Percentiles rank a stretch among this genome's conserved stretches.
These are phyloP conservation scores for Drosophila asahinai DNA, from an alignment of 1,140 invertebrate species.

Conservation along the genomic window DNA sequence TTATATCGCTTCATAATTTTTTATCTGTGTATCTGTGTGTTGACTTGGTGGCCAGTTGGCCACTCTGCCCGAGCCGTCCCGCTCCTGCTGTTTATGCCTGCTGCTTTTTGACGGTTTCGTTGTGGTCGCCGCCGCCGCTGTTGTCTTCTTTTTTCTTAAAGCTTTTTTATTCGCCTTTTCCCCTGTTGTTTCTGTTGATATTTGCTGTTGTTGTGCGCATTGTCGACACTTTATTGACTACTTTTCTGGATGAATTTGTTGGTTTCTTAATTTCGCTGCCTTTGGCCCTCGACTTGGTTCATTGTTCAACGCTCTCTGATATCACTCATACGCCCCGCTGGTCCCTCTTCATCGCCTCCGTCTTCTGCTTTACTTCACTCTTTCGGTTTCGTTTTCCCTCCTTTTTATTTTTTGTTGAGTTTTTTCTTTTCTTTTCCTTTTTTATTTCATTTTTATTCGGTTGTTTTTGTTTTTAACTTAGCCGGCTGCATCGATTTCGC, in stretches of 20 bases:
- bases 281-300: conserved; percentile 39
- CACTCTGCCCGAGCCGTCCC: conserved; percentile 6
- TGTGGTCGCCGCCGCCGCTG: conserved; percentile 38
- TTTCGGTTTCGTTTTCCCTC: conserved; percentile 45
- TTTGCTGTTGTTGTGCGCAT: conserved; percentile 66
- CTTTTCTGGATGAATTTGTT: conserved; percentile 84
- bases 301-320: conserved; percentile 55
- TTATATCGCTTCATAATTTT: not conserved
- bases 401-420: not conserved
- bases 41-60: conserved; percentile 47
- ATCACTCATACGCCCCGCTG: conserved; percentile 75
- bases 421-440: conserved; percentile 6
- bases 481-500: conserved; percentile 74
- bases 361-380: conserved; percentile 4
- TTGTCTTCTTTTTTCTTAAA: conserved; percentile 19
- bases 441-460: conserved; percentile 43
- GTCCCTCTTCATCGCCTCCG: conserved; percentile 23
- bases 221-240: conserved; percentile 84
- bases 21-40: conserved; percentile 13
- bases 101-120: conserved; percentile 79
- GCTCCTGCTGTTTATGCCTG: conserved; percentile 64
- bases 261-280: conserved; percentile 80
- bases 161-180: conserved; percentile 5
- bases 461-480: conserved; percentile 50
- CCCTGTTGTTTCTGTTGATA: conserved; percentile 49